These are phyloP conservation scores for Sebastes schlegelii DNA, from an alignment of 2,113 vertebrate species.

Conservation along the genomic window DNA sequence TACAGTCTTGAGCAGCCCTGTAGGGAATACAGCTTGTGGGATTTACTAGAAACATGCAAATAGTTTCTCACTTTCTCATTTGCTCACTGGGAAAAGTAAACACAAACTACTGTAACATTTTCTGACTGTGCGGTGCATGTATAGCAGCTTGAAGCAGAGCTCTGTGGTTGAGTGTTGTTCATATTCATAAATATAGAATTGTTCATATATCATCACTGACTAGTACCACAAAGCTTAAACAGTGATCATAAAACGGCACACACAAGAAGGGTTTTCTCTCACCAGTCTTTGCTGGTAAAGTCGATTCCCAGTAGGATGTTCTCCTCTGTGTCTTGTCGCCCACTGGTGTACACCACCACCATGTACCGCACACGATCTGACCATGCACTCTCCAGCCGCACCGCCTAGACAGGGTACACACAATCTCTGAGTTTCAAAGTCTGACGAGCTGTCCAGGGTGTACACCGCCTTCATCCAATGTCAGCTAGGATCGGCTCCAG, in stretches of 20 bases:
- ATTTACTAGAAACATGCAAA: not conserved
- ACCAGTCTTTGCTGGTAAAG: conserved; percentile 97
- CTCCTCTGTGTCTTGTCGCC: conserved; percentile 96
- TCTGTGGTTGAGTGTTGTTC: not conserved
- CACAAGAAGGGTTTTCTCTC: not conserved
- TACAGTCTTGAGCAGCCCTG: not conserved
- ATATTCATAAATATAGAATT: not conserved
- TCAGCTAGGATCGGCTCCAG: no score
- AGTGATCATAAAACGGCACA: not conserved
- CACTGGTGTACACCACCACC: conserved; percentile 97
- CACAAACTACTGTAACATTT: not conserved
- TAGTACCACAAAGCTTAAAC: not conserved
- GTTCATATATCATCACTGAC: not conserved
- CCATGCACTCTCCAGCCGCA: conserved; percentile 95
- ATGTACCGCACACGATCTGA: conserved; percentile 95
- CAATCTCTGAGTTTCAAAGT: not conserved
- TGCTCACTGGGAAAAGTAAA: not conserved
- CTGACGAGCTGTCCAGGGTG: no score
- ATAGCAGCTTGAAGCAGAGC: not conserved
- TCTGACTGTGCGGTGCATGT: not conserved
- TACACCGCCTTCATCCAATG: no score
- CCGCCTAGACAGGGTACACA: conserved; percentile 84
- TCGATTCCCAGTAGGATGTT: conserved; percentile 96
- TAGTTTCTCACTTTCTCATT: not conserved
- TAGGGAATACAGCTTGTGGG: not conserved